Base-by-base conservation (phyloP, 2,797 vertebrate genomes). In the Cercopithecus diana region DNA sequence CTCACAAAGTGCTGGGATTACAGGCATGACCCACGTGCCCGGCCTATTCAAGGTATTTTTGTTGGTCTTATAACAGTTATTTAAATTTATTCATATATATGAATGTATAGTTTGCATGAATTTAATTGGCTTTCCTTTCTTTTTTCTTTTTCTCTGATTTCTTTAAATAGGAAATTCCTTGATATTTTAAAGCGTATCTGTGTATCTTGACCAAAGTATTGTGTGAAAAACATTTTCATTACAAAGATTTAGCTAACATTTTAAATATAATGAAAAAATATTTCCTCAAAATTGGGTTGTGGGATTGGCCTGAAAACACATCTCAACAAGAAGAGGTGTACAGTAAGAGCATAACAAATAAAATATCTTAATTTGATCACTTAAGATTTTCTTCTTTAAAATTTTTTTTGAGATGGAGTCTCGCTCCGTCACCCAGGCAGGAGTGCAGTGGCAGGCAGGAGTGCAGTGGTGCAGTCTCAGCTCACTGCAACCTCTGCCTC, bases 181-280 rank as follows among this genome's bases (percentile, higher is more conserved):
- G 30, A 57, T 93, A 89, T 80, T 87, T 96, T 89, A 84, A 96
- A 94, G 39, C 20, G 8, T 96, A 61, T 84, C 28, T 82, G 1
- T 43, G 11, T 70, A 81, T 84, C 26, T 87, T 94, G 70, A 84
- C 79, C 80, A 64, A 93, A 97, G 28, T 93, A 73, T 57, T 80
- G 77, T 81, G 36, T 96, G 86, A 93, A 92, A 95, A 70, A 61
- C 19, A 17, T 72, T 77, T 97, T 93, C 79, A 90, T 77, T 96
- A 72, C 8, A 88, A 93, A 50, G 85, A 70, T 94, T 4, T 77
- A 26, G 24, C 43, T 88, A 86, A 52, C 50, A 13, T 84, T 95
- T 95, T 96, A 90, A 94, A 83, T 85, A 84, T 1, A 89, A 15
- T 86, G 28, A 90, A 92, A 86, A 88, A 48, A 30, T 90, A 39